phyloP scores from a whole-genome alignment of 1,140 invertebrate genomes.

The Drosophila auraria region DNA sequence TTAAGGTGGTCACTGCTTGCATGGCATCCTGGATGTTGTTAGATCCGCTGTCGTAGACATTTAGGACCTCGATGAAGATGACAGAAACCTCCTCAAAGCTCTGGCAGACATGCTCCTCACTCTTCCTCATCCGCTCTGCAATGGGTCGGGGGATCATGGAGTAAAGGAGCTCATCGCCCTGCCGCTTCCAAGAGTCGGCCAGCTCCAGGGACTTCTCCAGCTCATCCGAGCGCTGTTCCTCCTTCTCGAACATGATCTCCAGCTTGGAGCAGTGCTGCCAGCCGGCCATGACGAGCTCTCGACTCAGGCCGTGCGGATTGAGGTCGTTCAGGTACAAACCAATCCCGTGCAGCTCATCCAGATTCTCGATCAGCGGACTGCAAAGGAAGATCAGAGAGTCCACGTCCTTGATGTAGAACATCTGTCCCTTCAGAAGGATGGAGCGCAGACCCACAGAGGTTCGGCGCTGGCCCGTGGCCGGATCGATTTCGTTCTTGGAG shows the following conservation, averaged over 20 bases:
- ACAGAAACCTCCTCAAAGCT: slow-evolving; percentile 86
- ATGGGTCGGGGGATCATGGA: slow-evolving; percentile 95
- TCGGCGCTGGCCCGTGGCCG: slow-evolving; percentile 85
- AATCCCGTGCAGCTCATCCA: slow-evolving; percentile 92
- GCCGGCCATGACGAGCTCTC: slow-evolving; percentile 93
- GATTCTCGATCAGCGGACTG: slow-evolving; percentile 93
- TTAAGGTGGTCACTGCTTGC: slow-evolving; percentile 93
- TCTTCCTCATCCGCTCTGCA: slow-evolving; percentile 87
- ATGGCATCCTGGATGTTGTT: slow-evolving; percentile 89
- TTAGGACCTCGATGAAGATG: slow-evolving; percentile 86
- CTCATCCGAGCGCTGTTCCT: slow-evolving; percentile 90
- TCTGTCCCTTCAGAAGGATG: slow-evolving; percentile 92
- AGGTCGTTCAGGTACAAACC: slow-evolving; percentile 94
- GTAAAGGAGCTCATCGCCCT: slow-evolving; percentile 94
- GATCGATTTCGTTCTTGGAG: slow-evolving; percentile 50
- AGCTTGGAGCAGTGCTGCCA: slow-evolving; percentile 95
- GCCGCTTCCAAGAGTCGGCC: slow-evolving; percentile 93
- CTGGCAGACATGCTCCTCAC: slow-evolving; percentile 91
- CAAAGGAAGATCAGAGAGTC: slow-evolving; percentile 93
- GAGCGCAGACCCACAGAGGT: slow-evolving; percentile 90
- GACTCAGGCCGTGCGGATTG: slow-evolving; percentile 93
- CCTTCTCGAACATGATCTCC: slow-evolving; percentile 92
- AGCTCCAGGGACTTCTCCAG: slow-evolving; percentile 90
- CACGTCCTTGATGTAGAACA: slow-evolving; percentile 92
- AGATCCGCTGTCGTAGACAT: slow-evolving; percentile 71